Evolutionary conservation across 2,113 vertebrate genomes (phyloP).

Genomic region (Cervus canadensis): DNA sequence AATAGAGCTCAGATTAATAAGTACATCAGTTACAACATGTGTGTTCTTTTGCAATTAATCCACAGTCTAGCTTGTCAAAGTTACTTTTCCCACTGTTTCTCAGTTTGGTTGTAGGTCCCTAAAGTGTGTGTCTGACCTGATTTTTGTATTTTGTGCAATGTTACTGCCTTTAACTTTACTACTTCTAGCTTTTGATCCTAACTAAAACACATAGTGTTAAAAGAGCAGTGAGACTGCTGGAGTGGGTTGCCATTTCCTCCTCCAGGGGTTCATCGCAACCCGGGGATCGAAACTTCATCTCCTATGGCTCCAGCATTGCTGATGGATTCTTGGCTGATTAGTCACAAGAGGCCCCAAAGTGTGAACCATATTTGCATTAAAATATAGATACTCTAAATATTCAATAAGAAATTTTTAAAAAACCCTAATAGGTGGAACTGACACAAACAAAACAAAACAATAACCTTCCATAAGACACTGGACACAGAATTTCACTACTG

Average conservation of each 20-base stretch:
- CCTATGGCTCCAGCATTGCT: neutral
- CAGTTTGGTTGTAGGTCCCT: neutral
- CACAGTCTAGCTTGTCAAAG: neutral
- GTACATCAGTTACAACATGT: neutral
- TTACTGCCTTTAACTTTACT: neutral
- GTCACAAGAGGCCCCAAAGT: neutral
- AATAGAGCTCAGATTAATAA: neutral
- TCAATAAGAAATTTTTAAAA: neutral
- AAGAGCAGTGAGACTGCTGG: neutral
- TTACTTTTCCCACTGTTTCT: neutral
- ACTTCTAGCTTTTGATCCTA: neutral
- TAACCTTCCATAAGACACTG: neutral
- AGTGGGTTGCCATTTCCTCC: neutral
- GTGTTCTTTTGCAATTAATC: neutral
- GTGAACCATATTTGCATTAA: neutral
- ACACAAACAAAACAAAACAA: neutral
- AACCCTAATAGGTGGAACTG: neutral
- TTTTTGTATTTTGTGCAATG: neutral
- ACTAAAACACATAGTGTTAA: neutral
- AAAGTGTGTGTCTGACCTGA: neutral
- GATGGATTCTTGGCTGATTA: neutral
- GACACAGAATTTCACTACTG: neutral
- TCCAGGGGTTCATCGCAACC: neutral
- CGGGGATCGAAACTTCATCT: neutral
- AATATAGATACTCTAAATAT: neutral